Evolutionary conservation across 2,888 invertebrate genomes (phyloP).

Genomic region (Eupithecia inturbata): DNA sequence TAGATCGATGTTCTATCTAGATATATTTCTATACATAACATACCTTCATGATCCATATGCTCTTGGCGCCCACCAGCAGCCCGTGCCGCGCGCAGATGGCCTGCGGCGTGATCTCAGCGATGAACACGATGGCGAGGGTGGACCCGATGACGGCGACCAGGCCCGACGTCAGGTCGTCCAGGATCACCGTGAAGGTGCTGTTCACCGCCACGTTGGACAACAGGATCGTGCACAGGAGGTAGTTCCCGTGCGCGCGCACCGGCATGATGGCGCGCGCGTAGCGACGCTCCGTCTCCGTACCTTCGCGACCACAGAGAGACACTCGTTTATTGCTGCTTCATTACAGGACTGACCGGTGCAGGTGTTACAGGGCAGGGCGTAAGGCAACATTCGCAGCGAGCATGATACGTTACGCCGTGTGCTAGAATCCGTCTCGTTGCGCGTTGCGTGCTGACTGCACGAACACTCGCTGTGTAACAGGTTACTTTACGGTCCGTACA

Average conservation of each 20-base stretch:
- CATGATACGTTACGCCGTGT: too few relatives aligned
- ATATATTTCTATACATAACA: too few relatives aligned
- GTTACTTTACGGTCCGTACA: too few relatives aligned
- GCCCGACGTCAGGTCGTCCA: slow-evolving; percentile 97
- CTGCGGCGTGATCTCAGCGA: slow-evolving; percentile 98
- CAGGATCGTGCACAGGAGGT: slow-evolving; percentile 92
- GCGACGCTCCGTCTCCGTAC: slow-evolving; percentile 90
- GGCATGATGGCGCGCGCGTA: slow-evolving; percentile 96
- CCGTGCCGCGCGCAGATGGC: slow-evolving; percentile 98
- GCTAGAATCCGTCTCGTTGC: too few relatives aligned
- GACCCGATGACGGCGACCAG: slow-evolving; percentile 95
- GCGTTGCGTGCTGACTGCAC: too few relatives aligned
- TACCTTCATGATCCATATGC: slow-evolving; percentile 95
- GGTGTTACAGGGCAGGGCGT: too few relatives aligned
- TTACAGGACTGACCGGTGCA: too few relatives aligned
- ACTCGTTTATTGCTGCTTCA: too few relatives aligned
- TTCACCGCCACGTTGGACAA: slow-evolving; percentile 97
- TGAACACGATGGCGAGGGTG: slow-evolving; percentile 96
- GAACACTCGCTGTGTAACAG: too few relatives aligned
- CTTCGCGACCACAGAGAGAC: slow-evolving; percentile 58
- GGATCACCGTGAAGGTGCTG: slow-evolving; percentile 96
- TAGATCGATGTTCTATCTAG: too few relatives aligned
- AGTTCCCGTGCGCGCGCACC: slow-evolving; percentile 96
- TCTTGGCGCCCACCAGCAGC: slow-evolving; percentile 96
- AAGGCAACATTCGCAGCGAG: too few relatives aligned